phyloP scores from a whole-genome alignment of 1,140 invertebrate species.

The Calycopis cecrops region DNA sequence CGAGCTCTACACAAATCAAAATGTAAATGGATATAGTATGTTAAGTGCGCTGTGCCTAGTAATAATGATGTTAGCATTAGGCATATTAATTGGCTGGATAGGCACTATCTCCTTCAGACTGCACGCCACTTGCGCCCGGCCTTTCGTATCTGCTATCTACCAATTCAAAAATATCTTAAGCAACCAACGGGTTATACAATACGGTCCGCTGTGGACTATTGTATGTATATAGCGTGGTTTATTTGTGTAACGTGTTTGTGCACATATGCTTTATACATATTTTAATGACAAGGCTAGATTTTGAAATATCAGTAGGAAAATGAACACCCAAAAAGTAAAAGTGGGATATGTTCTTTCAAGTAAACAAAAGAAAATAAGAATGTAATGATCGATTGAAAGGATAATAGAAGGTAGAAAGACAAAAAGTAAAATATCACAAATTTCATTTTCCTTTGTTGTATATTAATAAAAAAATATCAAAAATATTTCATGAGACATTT shows the following conservation, averaged over 20 bases:
- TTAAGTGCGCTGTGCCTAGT: constrained; percentile 66
- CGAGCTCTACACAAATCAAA: constrained; percentile 70
- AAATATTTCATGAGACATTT: too few relatives aligned
- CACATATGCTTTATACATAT: too few relatives aligned
- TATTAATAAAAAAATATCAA: too few relatives aligned
- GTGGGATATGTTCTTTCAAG: too few relatives aligned
- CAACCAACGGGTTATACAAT: neutral
- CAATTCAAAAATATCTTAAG: constrained; percentile 8
- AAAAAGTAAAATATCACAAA: too few relatives aligned
- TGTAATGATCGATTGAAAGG: too few relatives aligned
- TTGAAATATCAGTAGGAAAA: too few relatives aligned
- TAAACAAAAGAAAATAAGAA: too few relatives aligned
- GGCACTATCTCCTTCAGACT: constrained; percentile 50
- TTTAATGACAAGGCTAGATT: too few relatives aligned
- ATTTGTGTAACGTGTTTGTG: constrained; percentile 15
- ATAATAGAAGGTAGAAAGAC: too few relatives aligned
- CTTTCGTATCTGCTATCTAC: constrained; percentile 32
- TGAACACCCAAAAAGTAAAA: too few relatives aligned
- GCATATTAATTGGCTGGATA: constrained; percentile 71
- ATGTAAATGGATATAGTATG: constrained; percentile 73
- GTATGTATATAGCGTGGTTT: constrained; percentile 8
- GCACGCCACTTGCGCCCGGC: constrained; percentile 47
- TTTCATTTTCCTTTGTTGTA: too few relatives aligned
- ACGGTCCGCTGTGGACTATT: neutral
- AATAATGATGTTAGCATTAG: constrained; percentile 75